Percentiles rank a stretch among this genome's conserved stretches.
Conservation (phyloP, 2,888 invertebrate species). For the Hypena proboscidalis region DNA sequence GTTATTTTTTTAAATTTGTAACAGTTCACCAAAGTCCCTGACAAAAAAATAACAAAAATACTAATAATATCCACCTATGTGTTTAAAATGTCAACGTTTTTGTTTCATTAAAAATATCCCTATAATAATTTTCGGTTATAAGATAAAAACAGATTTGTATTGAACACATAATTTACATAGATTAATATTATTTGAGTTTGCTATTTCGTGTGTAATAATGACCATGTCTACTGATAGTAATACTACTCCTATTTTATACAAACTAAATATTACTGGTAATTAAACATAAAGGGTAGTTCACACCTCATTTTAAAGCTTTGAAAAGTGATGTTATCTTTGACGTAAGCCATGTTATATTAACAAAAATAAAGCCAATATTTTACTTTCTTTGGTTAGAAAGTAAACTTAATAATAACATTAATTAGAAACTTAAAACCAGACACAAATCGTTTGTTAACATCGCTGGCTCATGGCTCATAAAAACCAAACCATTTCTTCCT, state of each 20-base stretch:
- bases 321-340: too few species aligned
- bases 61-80: conserved; percentile 40
- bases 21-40: conserved; percentile 27
- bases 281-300: too few species aligned
- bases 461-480: too few species aligned
- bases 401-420: conserved; percentile 9
- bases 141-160: conserved; percentile 61
- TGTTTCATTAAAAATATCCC: conserved; percentile 47
- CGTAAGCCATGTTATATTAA: too few species aligned
- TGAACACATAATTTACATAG: conserved; percentile 77
- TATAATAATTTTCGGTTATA: conserved; percentile 56
- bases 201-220: conserved; percentile 31
- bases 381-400: conserved; percentile 4
- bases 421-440: conserved; percentile 7
- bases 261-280: too few species aligned
- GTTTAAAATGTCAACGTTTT: conserved; percentile 61
- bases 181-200: conserved; percentile 53
- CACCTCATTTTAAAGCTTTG: conserved; percentile 6
- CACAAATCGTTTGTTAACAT: too few species aligned
- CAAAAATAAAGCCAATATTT: conserved; percentile 3
- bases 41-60: conserved; percentile 36
- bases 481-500: too few species aligned
- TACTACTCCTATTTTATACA: too few species aligned
- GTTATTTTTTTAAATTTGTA: neutral
- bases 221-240: too few species aligned